Evolutionary conservation across 92 coral and sea anemone genomes (phyloP), one percentile per base, ranked within the genome.

Genomic region (Metridium senile): DNA sequence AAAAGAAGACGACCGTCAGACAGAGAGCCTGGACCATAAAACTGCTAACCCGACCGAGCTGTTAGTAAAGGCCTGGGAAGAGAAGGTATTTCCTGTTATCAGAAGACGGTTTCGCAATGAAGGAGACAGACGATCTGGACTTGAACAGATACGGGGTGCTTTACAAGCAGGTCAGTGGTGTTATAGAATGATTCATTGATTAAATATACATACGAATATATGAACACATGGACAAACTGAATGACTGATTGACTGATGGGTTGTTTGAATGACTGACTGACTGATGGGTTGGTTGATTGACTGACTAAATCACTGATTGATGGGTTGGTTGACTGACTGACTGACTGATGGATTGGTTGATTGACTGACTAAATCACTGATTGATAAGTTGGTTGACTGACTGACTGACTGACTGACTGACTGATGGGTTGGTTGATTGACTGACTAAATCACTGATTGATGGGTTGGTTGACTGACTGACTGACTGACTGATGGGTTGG

Each of bases 1-100:
- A 81, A 75, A 71, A 30, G 89, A 70, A n/a, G 89, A 71, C 54
- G 91, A 89, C 25, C 85, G 71, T 31, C 87, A 84, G 30, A 68
- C 66, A 19, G 75, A 80, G 28, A 72, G 52, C 30, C 66, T 70
- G 26, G 82, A 64, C 67, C 89, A 83, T 59, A 74, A 75, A 16
- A 83, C 75, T 23, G 78, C 87, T 28, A 97, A 82, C 76, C 99
- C 99, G 0, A 72, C 86, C 26, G 88, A 91, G 46, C 79, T 95
- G 61, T 85, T 95, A 4, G 93, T 95, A 31, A 95, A 92, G 80
- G 95, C 99, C n/a, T 95, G 99, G 99, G 99, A 95, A 80, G 93
- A 93, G n/a, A 88, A 82, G 32, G 99, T 95, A 33, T 95, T 95
- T 76, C 99, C 99, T 7, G 89, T 93, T 33, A 95, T 95, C 46